These are phyloP conservation scores for Phrynosoma platyrhinos DNA, from an alignment of 2,113 vertebrate genomes.

Conservation along the genomic window DNA sequence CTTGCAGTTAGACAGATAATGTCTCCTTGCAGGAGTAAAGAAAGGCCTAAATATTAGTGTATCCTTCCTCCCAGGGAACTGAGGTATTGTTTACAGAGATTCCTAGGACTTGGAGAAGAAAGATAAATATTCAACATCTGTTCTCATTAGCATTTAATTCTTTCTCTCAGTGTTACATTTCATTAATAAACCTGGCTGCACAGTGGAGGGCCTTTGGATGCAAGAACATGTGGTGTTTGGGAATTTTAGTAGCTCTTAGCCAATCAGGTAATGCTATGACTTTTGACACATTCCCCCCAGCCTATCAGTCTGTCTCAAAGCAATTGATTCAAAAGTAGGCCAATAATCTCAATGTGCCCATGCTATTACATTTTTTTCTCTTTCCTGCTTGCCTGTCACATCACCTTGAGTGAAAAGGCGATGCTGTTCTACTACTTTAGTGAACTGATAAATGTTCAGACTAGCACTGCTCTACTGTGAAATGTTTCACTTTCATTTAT, in stretches of 20 bases:
- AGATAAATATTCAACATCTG: slow-evolving; percentile 30
- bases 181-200: slow-evolving; percentile 7
- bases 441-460: slow-evolving; percentile 24
- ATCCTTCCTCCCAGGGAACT: neutral
- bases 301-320: neutral
- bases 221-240: neutral
- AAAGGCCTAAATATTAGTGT: neutral
- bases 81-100: neutral
- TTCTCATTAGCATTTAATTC: slow-evolving; percentile 8
- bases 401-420: slow-evolving; percentile 17
- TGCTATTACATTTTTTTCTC: neutral
- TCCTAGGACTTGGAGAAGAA: neutral
- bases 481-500: neutral
- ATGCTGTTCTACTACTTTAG: neutral
- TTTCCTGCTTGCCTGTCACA: neutral
- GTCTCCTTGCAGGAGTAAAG: neutral
- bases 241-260: neutral
- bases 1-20: neutral
- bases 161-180: slow-evolving; percentile 8
- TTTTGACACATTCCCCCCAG: fast-evolving
- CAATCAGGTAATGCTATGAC: neutral
- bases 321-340: neutral
- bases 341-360: fast-evolving
- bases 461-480: neutral
- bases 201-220: neutral